Percentiles rank a stretch among this genome's conserved stretches.
Evolutionary conservation across 64 coral and sea anemone genomes (phyloP).

Genomic region (Platygyra sinensis): DNA sequence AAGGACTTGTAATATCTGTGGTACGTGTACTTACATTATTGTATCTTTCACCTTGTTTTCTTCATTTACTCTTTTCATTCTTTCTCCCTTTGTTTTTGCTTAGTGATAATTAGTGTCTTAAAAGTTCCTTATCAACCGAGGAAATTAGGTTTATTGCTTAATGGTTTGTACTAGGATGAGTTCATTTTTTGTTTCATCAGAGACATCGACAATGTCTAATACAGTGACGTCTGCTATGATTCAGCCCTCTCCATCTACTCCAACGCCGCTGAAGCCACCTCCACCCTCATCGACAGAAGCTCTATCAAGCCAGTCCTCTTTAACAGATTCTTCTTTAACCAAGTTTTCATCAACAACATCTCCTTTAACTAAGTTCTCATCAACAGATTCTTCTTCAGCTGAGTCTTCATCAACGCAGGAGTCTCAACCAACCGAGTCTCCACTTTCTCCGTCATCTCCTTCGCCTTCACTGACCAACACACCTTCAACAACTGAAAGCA

Average conservation of each 20-base stretch:
- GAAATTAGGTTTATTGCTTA: neutral
- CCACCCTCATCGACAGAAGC: too few relatives aligned
- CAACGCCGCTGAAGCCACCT: too few relatives aligned
- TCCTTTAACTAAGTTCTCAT: neutral
- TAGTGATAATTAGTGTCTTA: too few relatives aligned
- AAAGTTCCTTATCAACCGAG: too few relatives aligned
- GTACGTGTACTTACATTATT: neutral
- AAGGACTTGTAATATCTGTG: constrained; percentile 37
- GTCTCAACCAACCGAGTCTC: neutral
- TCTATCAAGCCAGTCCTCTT: too few relatives aligned
- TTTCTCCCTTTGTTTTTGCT: neutral
- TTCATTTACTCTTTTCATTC: neutral
- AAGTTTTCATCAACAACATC: neutral
- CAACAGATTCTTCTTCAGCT: neutral
- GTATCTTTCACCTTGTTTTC: neutral
- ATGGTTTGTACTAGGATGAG: neutral
- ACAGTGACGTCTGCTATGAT: neutral
- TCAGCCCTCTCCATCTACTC: neutral
- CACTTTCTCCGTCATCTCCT: neutral
- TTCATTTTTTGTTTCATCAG: neutral
- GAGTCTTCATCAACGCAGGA: neutral
- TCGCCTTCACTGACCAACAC: neutral
- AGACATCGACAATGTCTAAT: neutral
- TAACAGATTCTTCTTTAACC: neutral
- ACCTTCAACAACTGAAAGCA: neutral